Conservation (phyloP, 2,888 invertebrate genomes). For the Tetragnatha montana region DNA sequence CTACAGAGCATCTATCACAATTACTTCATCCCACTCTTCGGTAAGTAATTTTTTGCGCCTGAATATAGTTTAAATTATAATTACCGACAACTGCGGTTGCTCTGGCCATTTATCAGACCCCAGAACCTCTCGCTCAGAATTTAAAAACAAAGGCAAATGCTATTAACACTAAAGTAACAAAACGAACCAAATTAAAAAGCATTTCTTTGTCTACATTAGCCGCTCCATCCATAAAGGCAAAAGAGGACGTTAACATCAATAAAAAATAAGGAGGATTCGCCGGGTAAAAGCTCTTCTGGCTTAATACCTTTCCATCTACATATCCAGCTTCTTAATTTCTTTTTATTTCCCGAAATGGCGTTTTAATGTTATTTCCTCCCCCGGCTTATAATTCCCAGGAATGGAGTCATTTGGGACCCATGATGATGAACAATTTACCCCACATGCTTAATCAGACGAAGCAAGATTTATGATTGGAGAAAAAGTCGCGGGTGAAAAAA, state of each 20-base stretch:
- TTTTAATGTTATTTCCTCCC: constrained; percentile 61
- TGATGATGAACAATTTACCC: constrained; percentile 68
- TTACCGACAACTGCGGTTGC: not conserved
- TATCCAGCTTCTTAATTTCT: constrained; percentile 35
- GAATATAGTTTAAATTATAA: not conserved
- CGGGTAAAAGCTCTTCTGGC: constrained; percentile 29
- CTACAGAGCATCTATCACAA: not conserved
- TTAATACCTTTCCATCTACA: constrained; percentile 40
- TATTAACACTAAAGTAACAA: not conserved
- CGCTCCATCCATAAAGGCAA: not conserved
- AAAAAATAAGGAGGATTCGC: constrained; percentile 6
- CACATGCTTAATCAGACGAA: constrained; percentile 66
- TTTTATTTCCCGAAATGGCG: constrained; percentile 47
- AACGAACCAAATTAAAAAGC: constrained; percentile 19
- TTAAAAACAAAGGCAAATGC: not conserved
- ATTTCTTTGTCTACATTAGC: constrained; percentile 4
- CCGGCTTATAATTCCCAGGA: constrained; percentile 60
- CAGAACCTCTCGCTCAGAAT: not conserved
- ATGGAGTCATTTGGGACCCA: constrained; percentile 41
- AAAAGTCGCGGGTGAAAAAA: constrained; percentile 21
- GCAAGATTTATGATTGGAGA: constrained; percentile 66
- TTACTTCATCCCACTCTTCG: not conserved
- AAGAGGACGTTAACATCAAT: not conserved
- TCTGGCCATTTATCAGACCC: not conserved
- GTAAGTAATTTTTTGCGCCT: not conserved